phyloP scores from a whole-genome alignment of 92 coral and sea anemone genomes.

The Epizoanthus illoricatus region DNA sequence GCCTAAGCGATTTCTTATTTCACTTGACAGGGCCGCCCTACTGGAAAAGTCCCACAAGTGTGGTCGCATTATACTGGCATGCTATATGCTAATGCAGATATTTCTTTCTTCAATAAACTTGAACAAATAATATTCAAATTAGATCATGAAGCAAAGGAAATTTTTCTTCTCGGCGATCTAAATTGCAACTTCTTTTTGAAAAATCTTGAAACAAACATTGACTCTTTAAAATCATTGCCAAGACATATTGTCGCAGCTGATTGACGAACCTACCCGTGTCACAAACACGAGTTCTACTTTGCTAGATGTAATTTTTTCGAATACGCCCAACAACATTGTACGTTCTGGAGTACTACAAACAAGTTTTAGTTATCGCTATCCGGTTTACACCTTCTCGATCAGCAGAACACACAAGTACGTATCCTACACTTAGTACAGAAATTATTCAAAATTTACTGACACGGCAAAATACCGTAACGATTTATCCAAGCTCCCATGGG shows the following conservation, averaged over 20 bases:
- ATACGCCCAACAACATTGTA: conserved; percentile 5
- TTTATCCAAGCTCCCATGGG: too few species aligned
- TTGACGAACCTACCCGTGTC: conserved; percentile 2
- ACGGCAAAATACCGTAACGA: too few species aligned
- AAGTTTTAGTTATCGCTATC: conserved; percentile 7
- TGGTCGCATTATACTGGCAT: conserved; percentile 12
- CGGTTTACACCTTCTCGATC: conserved; percentile 7
- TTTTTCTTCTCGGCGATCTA: conserved; percentile 17
- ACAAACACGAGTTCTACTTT: not conserved
- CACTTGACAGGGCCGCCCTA: too few species aligned
- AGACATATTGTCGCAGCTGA: conserved; percentile 13
- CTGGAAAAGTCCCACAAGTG: too few species aligned
- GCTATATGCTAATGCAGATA: conserved; percentile 28
- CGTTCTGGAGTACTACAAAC: conserved; percentile 6
- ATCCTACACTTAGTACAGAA: too few species aligned
- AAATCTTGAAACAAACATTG: too few species aligned
- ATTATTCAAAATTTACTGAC: too few species aligned
- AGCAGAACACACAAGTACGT: not conserved
- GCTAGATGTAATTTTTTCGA: not conserved
- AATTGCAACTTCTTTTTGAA: too few species aligned
- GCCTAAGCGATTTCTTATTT: too few species aligned
- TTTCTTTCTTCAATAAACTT: conserved; percentile 19
- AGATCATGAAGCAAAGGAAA: conserved; percentile 12
- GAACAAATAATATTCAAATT: conserved; percentile 12
- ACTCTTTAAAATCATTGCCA: too few species aligned